Evolutionary conservation across 2,113 vertebrate species (phyloP), one percentile per base, ranked within the genome.

Genomic region (Protomyctophum bolini): DNA sequence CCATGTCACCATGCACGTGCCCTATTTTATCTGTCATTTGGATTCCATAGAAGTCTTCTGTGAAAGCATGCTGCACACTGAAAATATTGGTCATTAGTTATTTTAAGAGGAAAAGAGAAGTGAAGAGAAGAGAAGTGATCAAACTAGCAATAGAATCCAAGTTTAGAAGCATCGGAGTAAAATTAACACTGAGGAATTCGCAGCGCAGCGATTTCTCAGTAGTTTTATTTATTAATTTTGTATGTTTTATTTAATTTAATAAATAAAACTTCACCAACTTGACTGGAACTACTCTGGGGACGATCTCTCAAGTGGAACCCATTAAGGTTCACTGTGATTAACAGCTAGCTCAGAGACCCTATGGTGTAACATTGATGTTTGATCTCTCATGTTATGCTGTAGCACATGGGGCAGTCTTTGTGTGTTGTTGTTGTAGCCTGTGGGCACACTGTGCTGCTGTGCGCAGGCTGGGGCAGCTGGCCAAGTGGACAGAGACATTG

Each of bases 321-420:
- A 86, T 92, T 88, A 86, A 21, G 77, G 85, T 84, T 87, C 68
- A 68, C 74, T 77, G 79, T 83, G 84, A 90, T 90, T 84, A 92
- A 86, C 77, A 84, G 88, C 82, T 79, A 79, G 82, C 88, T 72
- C 67, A 72, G 80, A 79, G 65, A 77, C 68, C 72, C 84, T 59
- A 83, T 73, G 76, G 84, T 81, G 82, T 85, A 21, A 75, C 83
- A 80, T 75, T 79, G 81, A 84, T 83, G 86, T 92, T 88, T 92
- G 91, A 93, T 91, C 83, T 92, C 79, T 89, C 83, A 82, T 85
- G 33, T 91, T 88, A 83, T 87, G 88, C 85, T 85, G 70, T 75
- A 79, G 82, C 87, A 89, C 88, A 91, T 88, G 88, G 79, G 83
- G 82, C 86, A 66, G 75, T 84, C 86, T 86, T 85, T 90, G 80